Percentiles rank a stretch among this genome's conserved stretches.
phyloP scores from a whole-genome alignment of 37 sponge, comb jelly and placozoan genomes.

The Eunapius fragilis region DNA sequence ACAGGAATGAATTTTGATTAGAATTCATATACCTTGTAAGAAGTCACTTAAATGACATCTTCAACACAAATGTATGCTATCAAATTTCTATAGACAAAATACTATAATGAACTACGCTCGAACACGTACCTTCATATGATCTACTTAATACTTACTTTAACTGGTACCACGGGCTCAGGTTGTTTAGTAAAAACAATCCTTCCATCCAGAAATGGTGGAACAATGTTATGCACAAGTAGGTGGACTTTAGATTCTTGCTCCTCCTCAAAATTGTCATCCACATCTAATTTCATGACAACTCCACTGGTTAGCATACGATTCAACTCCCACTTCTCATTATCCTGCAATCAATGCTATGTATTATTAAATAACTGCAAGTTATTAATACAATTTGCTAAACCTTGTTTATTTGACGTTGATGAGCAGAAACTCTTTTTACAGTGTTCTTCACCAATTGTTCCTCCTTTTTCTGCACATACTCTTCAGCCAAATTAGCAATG shows the following conservation, averaged over 20 bases:
- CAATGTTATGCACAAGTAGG: constrained; percentile 97
- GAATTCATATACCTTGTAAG: too few relatives aligned
- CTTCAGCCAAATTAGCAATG: constrained; percentile 90
- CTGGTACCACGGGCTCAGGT: constrained; percentile 92
- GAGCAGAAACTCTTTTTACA: constrained; percentile 93
- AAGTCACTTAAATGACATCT: too few relatives aligned
- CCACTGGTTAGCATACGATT: constrained; percentile 97
- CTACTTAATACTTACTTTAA: constrained; percentile 65
- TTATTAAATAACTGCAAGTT: background rate
- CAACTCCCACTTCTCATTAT: constrained; percentile 98
- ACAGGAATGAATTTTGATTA: too few relatives aligned
- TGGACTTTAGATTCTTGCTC: constrained; percentile 90
- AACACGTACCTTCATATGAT: too few relatives aligned
- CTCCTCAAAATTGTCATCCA: constrained; percentile 93
- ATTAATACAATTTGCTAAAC: constrained; percentile 26
- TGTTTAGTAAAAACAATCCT: constrained; percentile 98
- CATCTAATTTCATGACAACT: constrained; percentile 72
- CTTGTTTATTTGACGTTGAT: constrained; percentile 93
- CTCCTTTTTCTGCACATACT: constrained; percentile 94
- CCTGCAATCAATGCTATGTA: constrained; percentile 38
- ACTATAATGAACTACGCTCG: too few relatives aligned
- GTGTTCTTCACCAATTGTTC: constrained; percentile 86
- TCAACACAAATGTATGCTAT: too few relatives aligned
- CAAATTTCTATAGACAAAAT: too few relatives aligned
- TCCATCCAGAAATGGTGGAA: constrained; percentile 98